Evolutionary conservation across 2,888 invertebrate species (phyloP), one percentile per base, ranked within the genome.

Genomic region (Protonemura montana): DNA sequence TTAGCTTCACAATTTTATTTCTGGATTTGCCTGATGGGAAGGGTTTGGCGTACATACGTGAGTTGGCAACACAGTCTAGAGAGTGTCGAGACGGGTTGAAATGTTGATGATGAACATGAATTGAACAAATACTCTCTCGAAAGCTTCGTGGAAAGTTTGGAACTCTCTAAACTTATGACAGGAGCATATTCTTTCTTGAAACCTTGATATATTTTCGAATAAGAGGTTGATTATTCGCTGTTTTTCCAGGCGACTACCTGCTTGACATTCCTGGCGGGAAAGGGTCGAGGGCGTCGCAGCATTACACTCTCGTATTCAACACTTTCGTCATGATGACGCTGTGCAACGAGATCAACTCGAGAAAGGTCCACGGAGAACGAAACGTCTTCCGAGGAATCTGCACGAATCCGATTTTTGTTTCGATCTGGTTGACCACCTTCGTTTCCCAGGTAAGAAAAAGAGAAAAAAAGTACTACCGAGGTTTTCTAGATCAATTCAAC

Each of bases 301-400:
- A 95, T 91, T 94, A 94, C 90, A 95, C 94, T 86, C 93, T 94
- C 89, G 94, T 94, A 89, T 95, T 95, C 92, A 95, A 95, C 90
- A 91, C 94, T 16, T 95, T 95, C 90, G 94, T 95, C 86, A 92
- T 95, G 92, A 94, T 94, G 94, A 95, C 94, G 1, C 91, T 95
- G 85, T 94, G 94, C 91, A 94, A 95, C 90, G 94, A 94, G 91
- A 92, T 94, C 89, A 95, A 95, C 90, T 93, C 94, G 85, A 91
- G 94, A 82, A 94, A 94, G 90, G 94, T 94, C 88, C 94, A 94
- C 90, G 94, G 94, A 82, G 93, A 94, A 90, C 91, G 94, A 77
- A 94, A 95, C 90, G 92, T 94, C 85, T 93, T 94, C 89, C 91
- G 91, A 88, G 94, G 94, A 87, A 90, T 94, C 87, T 91, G 92